Conservation (phyloP, 1,140 invertebrate genomes). For the Luehdorfia chinensis region DNA sequence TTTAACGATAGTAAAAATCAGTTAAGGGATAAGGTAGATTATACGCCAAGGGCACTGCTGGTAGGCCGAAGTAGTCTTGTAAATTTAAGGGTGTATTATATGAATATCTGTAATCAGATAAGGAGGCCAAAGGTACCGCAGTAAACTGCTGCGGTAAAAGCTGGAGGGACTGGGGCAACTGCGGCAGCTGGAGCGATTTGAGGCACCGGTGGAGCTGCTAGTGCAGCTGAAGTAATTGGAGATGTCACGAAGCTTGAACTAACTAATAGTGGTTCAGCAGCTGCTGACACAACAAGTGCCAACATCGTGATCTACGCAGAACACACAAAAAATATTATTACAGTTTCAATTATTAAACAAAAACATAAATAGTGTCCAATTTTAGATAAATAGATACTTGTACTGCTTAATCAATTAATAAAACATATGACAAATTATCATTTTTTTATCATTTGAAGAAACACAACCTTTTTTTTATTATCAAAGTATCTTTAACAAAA, state of each 20-base stretch:
- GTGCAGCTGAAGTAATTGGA: neutral
- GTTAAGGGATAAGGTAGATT: constrained; percentile 5
- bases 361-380: too few species aligned
- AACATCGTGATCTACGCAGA: constrained; percentile 2
- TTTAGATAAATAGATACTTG: too few species aligned
- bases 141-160: neutral
- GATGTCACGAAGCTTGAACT: constrained; percentile 1
- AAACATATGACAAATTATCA: too few species aligned
- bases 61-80: constrained; percentile 2
- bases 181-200: neutral
- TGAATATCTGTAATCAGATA: constrained; percentile 11
- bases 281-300: neutral
- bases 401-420: too few species aligned
- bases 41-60: constrained; percentile 1
- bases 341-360: too few species aligned
- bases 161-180: neutral
- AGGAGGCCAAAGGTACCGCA: neutral
- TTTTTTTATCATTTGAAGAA: too few species aligned
- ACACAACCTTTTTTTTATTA: too few species aligned
- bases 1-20: constrained; percentile 6
- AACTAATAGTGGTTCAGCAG: neutral
- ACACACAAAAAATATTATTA: neutral
- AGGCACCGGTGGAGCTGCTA: neutral
- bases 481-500: too few species aligned
- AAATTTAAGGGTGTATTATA: constrained; percentile 1